Evolutionary conservation across 2,113 vertebrate species (phyloP).

Genomic region (Synchiropus splendidus): DNA sequence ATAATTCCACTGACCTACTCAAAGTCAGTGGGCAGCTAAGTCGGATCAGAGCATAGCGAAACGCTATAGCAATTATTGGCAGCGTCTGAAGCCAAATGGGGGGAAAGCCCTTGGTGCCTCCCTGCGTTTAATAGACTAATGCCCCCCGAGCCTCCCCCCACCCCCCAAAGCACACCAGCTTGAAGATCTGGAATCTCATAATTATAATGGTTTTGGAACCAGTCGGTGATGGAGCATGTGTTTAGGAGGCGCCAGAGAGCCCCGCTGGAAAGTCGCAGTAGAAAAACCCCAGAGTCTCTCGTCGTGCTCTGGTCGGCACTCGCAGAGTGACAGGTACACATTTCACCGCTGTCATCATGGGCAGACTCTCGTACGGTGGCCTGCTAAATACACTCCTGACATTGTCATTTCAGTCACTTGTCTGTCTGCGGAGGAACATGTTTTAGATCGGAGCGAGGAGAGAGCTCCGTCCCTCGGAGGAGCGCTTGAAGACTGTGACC

Average conservation of each 20-base stretch:
- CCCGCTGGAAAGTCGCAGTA: neutral
- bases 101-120: constrained; percentile 24
- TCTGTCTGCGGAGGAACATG: no score
- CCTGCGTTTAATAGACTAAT: constrained; percentile 10
- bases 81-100: constrained; percentile 13
- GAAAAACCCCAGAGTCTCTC: constrained; percentile 22
- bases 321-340: constrained; percentile 25
- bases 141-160: constrained; percentile 14
- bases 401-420: constrained; percentile 9
- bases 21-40: constrained; percentile 7
- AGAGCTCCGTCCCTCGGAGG: neutral
- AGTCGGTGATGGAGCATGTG: constrained; percentile 1
- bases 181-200: constrained; percentile 11
- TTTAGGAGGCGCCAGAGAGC: no score
- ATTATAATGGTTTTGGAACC: constrained; percentile 3
- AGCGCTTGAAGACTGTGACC: no score
- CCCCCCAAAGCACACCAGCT: neutral
- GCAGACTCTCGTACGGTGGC: constrained; percentile 10
- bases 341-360: constrained; percentile 29
- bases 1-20: constrained; percentile 28
- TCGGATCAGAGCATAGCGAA: constrained; percentile 8
- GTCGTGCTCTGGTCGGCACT: constrained; percentile 14
- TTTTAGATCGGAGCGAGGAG: neutral
- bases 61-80: constrained; percentile 33
- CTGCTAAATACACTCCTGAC: constrained; percentile 32